phyloP scores from a whole-genome alignment of 2,797 vertebrate genomes.

The Clarias fuscus region DNA sequence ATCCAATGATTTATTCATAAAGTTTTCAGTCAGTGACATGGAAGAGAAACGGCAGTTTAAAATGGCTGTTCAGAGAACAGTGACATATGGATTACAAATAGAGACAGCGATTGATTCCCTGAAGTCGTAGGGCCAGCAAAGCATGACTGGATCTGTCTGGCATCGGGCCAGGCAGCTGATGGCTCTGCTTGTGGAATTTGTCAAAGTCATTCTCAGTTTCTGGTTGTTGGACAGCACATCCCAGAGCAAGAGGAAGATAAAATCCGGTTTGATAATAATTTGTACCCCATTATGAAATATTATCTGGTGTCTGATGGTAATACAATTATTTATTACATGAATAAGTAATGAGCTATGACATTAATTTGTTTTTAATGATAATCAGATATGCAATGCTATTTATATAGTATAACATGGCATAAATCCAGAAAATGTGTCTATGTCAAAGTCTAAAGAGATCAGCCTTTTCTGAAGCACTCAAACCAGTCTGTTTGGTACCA shows the following conservation, averaged over 20 bases:
- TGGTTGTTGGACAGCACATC: slow-evolving; percentile 37
- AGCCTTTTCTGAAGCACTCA: background rate
- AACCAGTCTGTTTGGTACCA: too few relatives aligned
- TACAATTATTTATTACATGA: slow-evolving; percentile 24
- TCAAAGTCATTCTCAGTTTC: slow-evolving; percentile 54
- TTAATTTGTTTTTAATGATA: background rate
- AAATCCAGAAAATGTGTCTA: background rate
- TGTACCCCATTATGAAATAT: background rate
- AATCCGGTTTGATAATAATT: slow-evolving; percentile 13
- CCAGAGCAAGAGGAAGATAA: slow-evolving; percentile 14
- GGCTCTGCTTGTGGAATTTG: slow-evolving; percentile 50
- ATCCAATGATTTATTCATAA: slow-evolving; percentile 60
- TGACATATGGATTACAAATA: slow-evolving; percentile 61
- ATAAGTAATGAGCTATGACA: background rate
- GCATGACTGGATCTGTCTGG: slow-evolving; percentile 52
- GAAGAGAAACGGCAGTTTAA: slow-evolving; percentile 59
- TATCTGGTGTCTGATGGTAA: background rate
- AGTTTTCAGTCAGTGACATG: slow-evolving; percentile 56
- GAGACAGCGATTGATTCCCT: slow-evolving; percentile 58
- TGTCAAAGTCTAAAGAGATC: background rate
- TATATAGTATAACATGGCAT: background rate
- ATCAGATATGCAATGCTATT: background rate
- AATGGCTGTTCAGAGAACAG: slow-evolving; percentile 53
- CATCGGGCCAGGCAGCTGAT: slow-evolving; percentile 36
- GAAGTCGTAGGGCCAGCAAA: slow-evolving; percentile 34